Evolutionary conservation across 1,140 invertebrate species (phyloP), one percentile per base, ranked within the genome.

Genomic region (Rhopalosiphum padi): DNA sequence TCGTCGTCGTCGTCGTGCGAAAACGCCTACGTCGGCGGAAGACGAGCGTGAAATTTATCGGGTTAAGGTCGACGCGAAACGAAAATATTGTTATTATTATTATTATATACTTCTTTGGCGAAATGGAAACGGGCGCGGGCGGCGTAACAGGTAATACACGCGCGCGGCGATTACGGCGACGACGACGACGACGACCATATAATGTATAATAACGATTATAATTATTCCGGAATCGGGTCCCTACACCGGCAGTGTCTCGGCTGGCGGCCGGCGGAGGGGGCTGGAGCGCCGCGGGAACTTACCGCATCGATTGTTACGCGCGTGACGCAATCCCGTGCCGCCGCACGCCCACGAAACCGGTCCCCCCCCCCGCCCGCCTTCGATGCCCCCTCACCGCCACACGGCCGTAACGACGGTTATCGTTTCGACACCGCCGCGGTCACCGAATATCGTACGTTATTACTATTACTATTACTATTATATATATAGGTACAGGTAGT

Each of bases 151-250:
- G 41, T 11, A 23, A 11, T 25, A 85, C 43, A 15, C 4, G 23
- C 37, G 41, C 22, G 41, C 3, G 30, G 37, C 82, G 30, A 21
- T 86, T 86, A 86, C 83, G 37, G 41, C 60, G 35, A 43, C 83
- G 37, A 8, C 8, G 6, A 43, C 60, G 35, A 43, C 83, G 37
- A 8, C 8, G 6, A 7, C 7, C 18, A 43, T n/a, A n/a, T n/a
- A n/a, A 37, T 22, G 1, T 2, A 41, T 37, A 82, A 82, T 37
- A 82, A 18, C 37, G 37, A 37, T 83, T 41, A 60, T 90, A 90
- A 90, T 60, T 46, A 90, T 46, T 48, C 77, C 91, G 91, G 91
- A 92, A 83, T 92, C n/a, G 91, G 8, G 41, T 18, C 83, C 83
- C n/a, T 77, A 35, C 30, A 77, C 60, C n/a, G 60, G 60, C n/a